These are phyloP conservation scores for Monoplex corrugatus DNA, from an alignment of 2,888 invertebrate species.

Conservation along the genomic window DNA sequence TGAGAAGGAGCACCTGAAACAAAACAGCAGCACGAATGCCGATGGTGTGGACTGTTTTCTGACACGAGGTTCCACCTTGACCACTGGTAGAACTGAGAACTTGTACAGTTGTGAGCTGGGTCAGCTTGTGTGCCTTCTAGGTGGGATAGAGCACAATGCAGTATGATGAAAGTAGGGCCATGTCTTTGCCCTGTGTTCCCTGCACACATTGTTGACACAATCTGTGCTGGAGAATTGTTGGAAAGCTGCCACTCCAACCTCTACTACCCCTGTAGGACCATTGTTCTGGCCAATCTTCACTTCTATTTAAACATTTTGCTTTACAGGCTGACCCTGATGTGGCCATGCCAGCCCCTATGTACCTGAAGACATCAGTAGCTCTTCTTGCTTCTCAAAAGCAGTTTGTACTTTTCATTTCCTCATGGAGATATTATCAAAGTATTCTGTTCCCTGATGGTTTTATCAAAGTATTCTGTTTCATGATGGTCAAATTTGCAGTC, in stretches of 20 bases:
- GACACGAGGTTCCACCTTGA: not conserved
- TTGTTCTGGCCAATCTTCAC: constrained; percentile 8
- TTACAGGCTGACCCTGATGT: constrained; percentile 38
- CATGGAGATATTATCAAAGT: not conserved
- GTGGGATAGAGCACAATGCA: not conserved
- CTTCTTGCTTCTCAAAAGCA: constrained; percentile 17
- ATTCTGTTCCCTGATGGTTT: no score
- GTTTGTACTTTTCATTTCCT: not conserved
- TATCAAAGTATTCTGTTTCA: no score
- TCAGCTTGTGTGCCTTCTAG: constrained; percentile 36
- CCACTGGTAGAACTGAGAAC: not conserved
- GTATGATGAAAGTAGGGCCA: not conserved
- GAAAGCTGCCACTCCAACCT: not conserved
- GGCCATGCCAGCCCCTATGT: not conserved
- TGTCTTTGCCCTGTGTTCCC: not conserved
- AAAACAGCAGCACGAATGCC: not conserved
- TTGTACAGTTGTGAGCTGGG: constrained; percentile 43
- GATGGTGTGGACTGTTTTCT: not conserved
- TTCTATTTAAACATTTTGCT: not conserved
- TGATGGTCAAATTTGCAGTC: no score
- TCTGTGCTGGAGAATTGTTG: not conserved
- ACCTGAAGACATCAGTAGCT: not conserved
- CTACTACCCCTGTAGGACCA: constrained; percentile 10
- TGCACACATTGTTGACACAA: not conserved
- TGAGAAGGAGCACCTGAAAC: constrained; percentile 40